A percentile compares a stretch with the other conserved stretches of the same genome.
Conservation (phyloP, 37 sponge, comb jelly and placozoan species). For the Crambe crambe region DNA sequence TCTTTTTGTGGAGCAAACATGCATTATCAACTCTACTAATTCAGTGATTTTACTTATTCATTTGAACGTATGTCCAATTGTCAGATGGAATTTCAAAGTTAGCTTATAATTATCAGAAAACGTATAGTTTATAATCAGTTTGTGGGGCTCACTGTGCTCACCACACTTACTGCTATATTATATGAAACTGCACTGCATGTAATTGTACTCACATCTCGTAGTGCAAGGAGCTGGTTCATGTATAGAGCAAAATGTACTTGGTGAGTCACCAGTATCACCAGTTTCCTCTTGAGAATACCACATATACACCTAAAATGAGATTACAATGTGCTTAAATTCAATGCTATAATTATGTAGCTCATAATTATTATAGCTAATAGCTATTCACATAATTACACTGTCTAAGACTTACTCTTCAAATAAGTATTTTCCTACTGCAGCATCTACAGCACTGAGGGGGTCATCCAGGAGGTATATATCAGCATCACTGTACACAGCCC, state of each 20-base stretch:
- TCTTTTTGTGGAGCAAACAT: too few species aligned
- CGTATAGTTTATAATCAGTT: too few species aligned
- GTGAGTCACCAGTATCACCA: conserved; percentile 74
- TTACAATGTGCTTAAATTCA: not conserved
- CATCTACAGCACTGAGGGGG: conserved; percentile 89
- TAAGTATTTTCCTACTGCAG: conserved; percentile 67
- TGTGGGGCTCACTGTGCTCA: too few species aligned
- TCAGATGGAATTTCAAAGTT: too few species aligned
- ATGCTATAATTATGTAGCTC: too few species aligned
- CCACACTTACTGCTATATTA: too few species aligned
- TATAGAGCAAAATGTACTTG: conserved; percentile 70
- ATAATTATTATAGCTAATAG: too few species aligned
- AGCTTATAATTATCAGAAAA: too few species aligned
- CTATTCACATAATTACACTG: too few species aligned
- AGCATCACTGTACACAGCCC: conserved; percentile 75
- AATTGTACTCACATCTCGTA: conserved; percentile 55
- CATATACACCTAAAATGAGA: conserved; percentile 4
- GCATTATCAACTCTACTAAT: too few species aligned
- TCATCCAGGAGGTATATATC: conserved; percentile 86
- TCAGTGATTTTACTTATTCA: too few species aligned
- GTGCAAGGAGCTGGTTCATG: conserved; percentile 49
- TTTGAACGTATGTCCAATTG: too few species aligned
- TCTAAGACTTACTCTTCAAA: conserved; percentile 67
- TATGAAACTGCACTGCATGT: not conserved
- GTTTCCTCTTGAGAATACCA: conserved; percentile 42